Evolutionary conservation across 2,113 vertebrate genomes (phyloP), one percentile per base, ranked within the genome.

Genomic region (Rhadina sibilatrix): DNA sequence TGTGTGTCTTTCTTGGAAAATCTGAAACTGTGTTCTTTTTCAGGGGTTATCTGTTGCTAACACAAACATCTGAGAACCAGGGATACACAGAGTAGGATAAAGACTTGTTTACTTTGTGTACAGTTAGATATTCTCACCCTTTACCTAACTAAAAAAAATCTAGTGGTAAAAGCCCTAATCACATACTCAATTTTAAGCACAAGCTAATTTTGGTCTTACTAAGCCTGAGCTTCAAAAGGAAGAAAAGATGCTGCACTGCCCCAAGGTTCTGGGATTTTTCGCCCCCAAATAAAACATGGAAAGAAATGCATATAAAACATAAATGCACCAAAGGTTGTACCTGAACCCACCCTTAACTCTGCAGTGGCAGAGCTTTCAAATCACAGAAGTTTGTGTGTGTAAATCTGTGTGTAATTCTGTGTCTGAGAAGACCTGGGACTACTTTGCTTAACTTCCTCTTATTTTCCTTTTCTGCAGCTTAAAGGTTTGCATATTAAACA

Each of bases 101-200:
- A 59, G 54, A 91, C 56, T 74, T 71, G 84, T 24, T 97, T 94
- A 95, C 90, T 96, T 95, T 96, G 95, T 95, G 93, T 94, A 96
- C 96, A 97, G 96, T 81, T 25, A 86, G 85, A 90, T 86, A 27
- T 18, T 87, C 77, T 90, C 78, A 68, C 56, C 33, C 42, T 89
- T 82, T 31, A 38, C 24, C 46, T 35, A 69, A 61, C n/a, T 47
- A 69, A 6, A 6, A 6, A 6, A 19, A 61, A 30, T 11, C 16
- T 13, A 15, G 22, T 27, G 40, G 15, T 17, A 57, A 90, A 91
- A 20, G 31, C 40, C 60, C 64, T 40, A 37, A 64, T 56, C 28
- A 25, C 15, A 30, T 5, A 21, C 6, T 38, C 17, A 5, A 14
- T n/a, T 74, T 66, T 50, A 70, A 65, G 31, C 22, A 57, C 17